These are phyloP conservation scores for Tipula unca DNA, from an alignment of 2,888 invertebrate genomes.

Conservation along the genomic window DNA sequence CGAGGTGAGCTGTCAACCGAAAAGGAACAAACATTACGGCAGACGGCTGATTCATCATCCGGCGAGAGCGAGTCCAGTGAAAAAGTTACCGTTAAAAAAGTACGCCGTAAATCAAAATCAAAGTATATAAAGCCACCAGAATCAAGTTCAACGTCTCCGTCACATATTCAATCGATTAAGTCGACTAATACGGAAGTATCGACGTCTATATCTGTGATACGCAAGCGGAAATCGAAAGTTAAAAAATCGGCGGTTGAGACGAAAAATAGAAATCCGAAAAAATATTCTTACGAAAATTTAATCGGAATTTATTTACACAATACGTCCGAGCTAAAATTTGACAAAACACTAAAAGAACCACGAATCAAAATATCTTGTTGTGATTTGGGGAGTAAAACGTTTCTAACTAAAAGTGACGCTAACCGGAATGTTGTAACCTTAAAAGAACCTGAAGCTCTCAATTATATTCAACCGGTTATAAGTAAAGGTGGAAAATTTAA, in stretches of 20 bases:
- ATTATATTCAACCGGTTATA: conserved; percentile 14
- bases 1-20: not conserved
- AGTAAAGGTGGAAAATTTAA: conserved; percentile 14
- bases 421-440: not conserved
- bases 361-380: not conserved
- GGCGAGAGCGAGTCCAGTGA: not conserved
- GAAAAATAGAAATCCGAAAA: not conserved
- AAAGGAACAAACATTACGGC: not conserved
- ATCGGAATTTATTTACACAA: not conserved
- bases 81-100: not conserved
- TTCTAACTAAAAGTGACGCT: not conserved
- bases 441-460: not conserved
- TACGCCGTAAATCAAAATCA: not conserved
- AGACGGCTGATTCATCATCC: not conserved
- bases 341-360: not conserved
- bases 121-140: not conserved
- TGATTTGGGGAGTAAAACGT: not conserved
- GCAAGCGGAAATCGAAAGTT: not conserved
- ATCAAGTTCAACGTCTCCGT: not conserved
- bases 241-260: not conserved
- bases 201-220: not conserved
- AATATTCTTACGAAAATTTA: not conserved
- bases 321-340: not conserved
- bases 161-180: not conserved
- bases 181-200: not conserved